Evolutionary conservation across 1,140 invertebrate species (phyloP), one percentile per base, ranked within the genome.

Genomic region (Steinernema feltiae): DNA sequence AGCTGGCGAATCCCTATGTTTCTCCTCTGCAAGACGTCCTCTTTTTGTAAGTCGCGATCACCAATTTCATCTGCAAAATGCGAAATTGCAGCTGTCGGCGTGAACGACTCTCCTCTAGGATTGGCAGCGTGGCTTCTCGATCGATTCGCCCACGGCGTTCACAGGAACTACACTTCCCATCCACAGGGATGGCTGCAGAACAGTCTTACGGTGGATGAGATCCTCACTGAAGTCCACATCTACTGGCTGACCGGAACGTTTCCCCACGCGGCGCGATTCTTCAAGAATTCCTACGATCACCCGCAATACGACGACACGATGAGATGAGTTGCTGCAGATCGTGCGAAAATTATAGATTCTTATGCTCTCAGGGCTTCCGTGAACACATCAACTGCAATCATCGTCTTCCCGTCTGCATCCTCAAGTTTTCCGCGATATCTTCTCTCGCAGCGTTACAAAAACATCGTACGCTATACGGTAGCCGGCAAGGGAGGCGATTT

Each of bases 231-330:
- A 72, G 77, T 79, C 31, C 71, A 82, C 48, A 63, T 81, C n/a
- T 82, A 83, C 41, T 82, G 80, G 81, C 63, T 76, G n/a, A 83
- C 77, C 7, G 77, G 70, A 21, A 76, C 69, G 31, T 63, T 72
- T n/a, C 75, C 72, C 32, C 53, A 63, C 53, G 53, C 53, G 15
- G 53, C 53, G 12, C 12, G 53, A 27, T 63, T 63, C 24, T 63
- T 63, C 24, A 63, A 27, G 24, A 63, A 63, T 27, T 63, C 53
- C 24, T 63, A 63, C 24, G 53, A 27, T 3, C 53, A 63, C 53
- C 53, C 53, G 15, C 53, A 15, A 21, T 63, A 17, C 24, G 24
- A 27, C 2, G 53, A 17, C 15, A 63, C 53, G 53, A 63, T 63
- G 12, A 63, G 53, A 21, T 63, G n/a, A n/a, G n/a, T 46, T 12